Base-by-base conservation (phyloP, 2,888 invertebrate genomes). In the Eulithis prunata region DNA sequence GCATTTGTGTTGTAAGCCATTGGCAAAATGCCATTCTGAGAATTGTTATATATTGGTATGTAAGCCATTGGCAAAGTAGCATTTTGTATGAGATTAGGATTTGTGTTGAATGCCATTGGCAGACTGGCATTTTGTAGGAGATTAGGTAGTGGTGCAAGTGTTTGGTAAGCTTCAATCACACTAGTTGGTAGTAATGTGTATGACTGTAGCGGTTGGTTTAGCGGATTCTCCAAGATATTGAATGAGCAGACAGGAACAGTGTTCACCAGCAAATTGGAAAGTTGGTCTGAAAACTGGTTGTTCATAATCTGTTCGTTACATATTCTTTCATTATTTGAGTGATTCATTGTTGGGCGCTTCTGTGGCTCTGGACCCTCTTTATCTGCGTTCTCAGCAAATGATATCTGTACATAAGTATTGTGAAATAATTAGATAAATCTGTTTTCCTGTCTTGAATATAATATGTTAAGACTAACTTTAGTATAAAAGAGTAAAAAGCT, bases 361-460 rank as follows among this genome's bases (percentile, higher is more conserved):
- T 73, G 74, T 52, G 89, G 89, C 74, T 90, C 90, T 60, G 85
- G 83, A 66, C 78, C 85, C 54, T 75, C 72, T 47, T 75, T 71
- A 53, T 62, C 64, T 57, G 64, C 69, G 47, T 69, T 59, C 60
- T 70, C 68, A n/a, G 66, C 63, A 36, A 52, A 46, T 21, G 64
- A 83, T 58, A 85, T 81, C 90, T 90, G 77, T 53, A 73, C 72
- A 56, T 57, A 52, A 8, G 14, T 14, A 14, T 14, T 47, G 10
- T 41, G 8, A 41, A 41, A 8, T 41, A 41, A 41, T 38, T 38
- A 38, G 5, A 38, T 38, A 38, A 7, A 38, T 7, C 38, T 38
- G 38, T 21, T 21, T 21, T 21, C 1, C 1, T 21, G 21, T 21
- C 21, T 2, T 21, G 2, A 41, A 11, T 5, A 41, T 8, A 41